Base-by-base conservation (phyloP, 1,140 invertebrate species). In the Megalopta genalis region DNA sequence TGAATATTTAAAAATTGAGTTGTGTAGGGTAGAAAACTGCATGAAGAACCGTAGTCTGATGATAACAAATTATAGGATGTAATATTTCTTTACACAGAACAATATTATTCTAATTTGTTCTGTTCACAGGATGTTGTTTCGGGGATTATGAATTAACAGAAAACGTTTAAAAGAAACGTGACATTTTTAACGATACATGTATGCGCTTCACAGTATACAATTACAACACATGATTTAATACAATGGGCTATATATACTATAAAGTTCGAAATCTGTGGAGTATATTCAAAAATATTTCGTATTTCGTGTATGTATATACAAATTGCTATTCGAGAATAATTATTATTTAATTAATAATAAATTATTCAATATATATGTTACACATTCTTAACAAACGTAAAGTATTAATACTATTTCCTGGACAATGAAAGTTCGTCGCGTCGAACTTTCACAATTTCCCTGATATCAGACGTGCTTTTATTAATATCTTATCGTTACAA, bases 331-430 rank as follows among this genome's bases (percentile, higher is more conserved):
- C 27, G 63, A 9, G 10, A 64, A 42, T 65, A 65, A 65, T 65
- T 65, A 23, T 39, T 49, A 70, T 21, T 2, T 62, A 82, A 32
- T 60, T 27, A 39, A 59, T 69, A 81, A 76, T 64, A 79, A 80
- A 80, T 82, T 82, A 82, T 57, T 66, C 8, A 12, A 23, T 64
- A 49, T 64, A 49, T 59, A 74, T 52, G 14, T 46, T 75, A 83
- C 59, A 74, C 2, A 60, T 46, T 5, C 64, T 71, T 62, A 74
- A 37, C 21, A 52, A 32, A 21, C 62, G 76, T 8, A 64, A 70
- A 46, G 37, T 81, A 80, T 83, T 84, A 84, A 83, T 84, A 83
- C 81, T 82, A 83, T 79, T 57, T 84, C 23, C 23, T 84, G 70
- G 60, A 57, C 66, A 54, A 80, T 7, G 52, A 75, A 83, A 25